Percentiles rank a stretch among this genome's conserved stretches.
Evolutionary conservation across 1,140 invertebrate genomes (phyloP).

Genomic region (Choristoneura fumiferana): DNA sequence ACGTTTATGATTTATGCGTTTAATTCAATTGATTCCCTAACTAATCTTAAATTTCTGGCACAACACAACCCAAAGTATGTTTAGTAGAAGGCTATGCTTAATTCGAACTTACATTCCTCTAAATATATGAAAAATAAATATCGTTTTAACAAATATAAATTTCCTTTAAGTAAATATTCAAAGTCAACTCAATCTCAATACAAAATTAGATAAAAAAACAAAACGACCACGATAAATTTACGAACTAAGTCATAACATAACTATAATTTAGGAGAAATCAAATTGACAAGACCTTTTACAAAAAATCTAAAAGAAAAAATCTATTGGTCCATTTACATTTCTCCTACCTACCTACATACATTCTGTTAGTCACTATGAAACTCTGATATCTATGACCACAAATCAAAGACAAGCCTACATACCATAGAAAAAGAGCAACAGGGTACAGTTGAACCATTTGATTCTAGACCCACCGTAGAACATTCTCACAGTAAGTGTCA

Average conservation of each 20-base stretch:
- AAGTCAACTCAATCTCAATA: background rate
- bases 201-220: background rate
- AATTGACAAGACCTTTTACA: too few species aligned
- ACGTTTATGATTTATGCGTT: background rate
- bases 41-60: background rate
- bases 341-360: background rate
- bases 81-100: background rate
- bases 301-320: too few species aligned
- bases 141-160: conserved; percentile 2
- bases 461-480: too few species aligned
- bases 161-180: background rate
- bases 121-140: background rate
- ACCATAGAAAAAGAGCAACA: too few species aligned
- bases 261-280: too few species aligned
- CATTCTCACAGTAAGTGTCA: too few species aligned
- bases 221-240: background rate
- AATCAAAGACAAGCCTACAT: too few species aligned
- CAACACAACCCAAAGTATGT: background rate
- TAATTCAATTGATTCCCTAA: background rate
- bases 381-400: too few species aligned
- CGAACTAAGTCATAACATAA: too few species aligned
- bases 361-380: too few species aligned
- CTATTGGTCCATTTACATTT: conserved; percentile 6
- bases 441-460: too few species aligned
- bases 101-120: background rate